These are phyloP conservation scores for Otis tarda DNA, from an alignment of 2,113 vertebrate genomes.

Conservation along the genomic window DNA sequence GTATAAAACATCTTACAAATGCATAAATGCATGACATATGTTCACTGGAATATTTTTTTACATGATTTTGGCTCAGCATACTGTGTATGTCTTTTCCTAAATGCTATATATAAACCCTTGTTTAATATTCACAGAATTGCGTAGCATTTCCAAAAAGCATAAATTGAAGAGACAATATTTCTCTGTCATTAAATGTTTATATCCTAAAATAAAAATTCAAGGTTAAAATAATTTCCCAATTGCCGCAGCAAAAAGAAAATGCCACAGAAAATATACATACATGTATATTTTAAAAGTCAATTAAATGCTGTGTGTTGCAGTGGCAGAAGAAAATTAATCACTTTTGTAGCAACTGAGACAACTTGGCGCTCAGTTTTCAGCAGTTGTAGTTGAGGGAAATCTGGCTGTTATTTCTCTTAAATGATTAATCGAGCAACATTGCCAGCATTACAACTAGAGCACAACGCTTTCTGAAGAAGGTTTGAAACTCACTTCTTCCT, in stretches of 20 bases:
- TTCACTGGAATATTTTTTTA: slow-evolving; percentile 13
- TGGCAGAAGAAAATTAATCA: background rate
- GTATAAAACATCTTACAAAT: slow-evolving; percentile 5
- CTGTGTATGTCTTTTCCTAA: background rate
- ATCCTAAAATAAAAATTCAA: slow-evolving; percentile 12
- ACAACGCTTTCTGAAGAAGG: background rate
- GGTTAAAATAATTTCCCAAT: background rate
- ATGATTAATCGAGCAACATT: background rate
- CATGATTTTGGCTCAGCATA: background rate
- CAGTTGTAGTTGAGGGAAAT: background rate
- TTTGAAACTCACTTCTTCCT: background rate
- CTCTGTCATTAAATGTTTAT: slow-evolving; percentile 25
- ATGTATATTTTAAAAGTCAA: background rate
- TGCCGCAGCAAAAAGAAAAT: background rate
- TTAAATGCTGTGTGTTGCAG: background rate
- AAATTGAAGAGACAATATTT: background rate
- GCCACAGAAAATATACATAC: background rate
- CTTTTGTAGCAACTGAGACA: background rate
- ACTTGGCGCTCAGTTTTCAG: background rate
- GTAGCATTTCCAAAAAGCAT: slow-evolving; percentile 20
- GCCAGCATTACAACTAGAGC: background rate
- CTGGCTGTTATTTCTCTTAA: background rate
- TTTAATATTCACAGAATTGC: slow-evolving; percentile 14
- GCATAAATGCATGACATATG: slow-evolving; percentile 34
- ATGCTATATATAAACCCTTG: background rate